These are phyloP conservation scores for Perithous albicinctus DNA, from an alignment of 2,888 invertebrate species.

Conservation along the genomic window DNA sequence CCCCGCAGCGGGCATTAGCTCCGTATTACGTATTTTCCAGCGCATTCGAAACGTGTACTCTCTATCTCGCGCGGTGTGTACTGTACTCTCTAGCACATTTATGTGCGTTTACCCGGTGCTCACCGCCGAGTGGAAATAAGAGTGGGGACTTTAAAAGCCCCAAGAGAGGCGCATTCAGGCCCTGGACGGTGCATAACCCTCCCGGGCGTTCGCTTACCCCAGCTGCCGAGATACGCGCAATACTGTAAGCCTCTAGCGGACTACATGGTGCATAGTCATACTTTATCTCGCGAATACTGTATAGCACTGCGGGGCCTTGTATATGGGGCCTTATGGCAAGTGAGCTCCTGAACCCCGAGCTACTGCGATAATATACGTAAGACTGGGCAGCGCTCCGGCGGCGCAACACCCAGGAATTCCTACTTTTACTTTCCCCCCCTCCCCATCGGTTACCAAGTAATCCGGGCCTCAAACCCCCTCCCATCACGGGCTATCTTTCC, in stretches of 20 bases:
- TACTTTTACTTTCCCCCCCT: slow-evolving; percentile 76
- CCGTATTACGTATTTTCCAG: slow-evolving; percentile 59
- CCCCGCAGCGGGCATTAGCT: slow-evolving; percentile 52
- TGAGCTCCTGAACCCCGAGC: slow-evolving; percentile 46
- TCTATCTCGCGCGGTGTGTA: slow-evolving; percentile 31
- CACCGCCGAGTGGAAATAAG: slow-evolving; percentile 18
- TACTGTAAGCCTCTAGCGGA: slow-evolving; percentile 48
- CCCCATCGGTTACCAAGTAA: slow-evolving; percentile 67
- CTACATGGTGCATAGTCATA: slow-evolving; percentile 52
- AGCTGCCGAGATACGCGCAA: slow-evolving; percentile 65
- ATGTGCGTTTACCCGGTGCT: slow-evolving; percentile 49
- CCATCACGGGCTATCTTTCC: slow-evolving; percentile 17
- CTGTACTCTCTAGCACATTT: slow-evolving; percentile 38
- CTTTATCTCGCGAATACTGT: slow-evolving; percentile 59
- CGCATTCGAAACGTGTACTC: slow-evolving; percentile 54
- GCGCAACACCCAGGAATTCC: slow-evolving; percentile 72
- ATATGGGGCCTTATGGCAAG: slow-evolving; percentile 48
- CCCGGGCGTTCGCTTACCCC: slow-evolving; percentile 49
- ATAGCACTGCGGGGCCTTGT: slow-evolving; percentile 18
- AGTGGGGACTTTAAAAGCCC: slow-evolving; percentile 6
- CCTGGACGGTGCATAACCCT: slow-evolving; percentile 40
- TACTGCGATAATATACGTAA: slow-evolving; percentile 12
- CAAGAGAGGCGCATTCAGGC: slow-evolving; percentile 48
- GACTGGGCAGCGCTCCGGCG: neutral
- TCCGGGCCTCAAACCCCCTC: too few relatives aligned